phyloP scores from a whole-genome alignment of 2,113 vertebrate genomes.

The Nothocercus nigrocapillus region DNA sequence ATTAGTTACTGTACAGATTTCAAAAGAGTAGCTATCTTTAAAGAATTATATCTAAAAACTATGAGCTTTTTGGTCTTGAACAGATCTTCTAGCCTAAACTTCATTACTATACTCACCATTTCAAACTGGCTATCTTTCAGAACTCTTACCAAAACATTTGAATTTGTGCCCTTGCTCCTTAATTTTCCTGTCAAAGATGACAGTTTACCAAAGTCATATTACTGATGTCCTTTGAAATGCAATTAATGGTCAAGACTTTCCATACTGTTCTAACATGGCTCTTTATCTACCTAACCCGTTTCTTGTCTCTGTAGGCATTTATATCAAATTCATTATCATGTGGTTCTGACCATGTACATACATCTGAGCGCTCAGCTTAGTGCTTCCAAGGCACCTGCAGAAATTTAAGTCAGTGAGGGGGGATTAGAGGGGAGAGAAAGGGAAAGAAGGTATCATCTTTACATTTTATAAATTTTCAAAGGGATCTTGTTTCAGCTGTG shows the following conservation, averaged over 20 bases:
- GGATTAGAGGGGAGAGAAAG: not conserved
- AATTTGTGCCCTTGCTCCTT: not conserved
- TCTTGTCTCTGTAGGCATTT: not conserved
- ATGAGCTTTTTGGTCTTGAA: not conserved
- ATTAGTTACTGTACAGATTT: not conserved
- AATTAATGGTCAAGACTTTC: not conserved
- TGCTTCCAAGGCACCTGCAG: not conserved
- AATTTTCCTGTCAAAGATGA: not conserved
- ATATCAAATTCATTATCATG: not conserved
- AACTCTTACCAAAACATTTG: not conserved
- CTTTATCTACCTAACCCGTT: not conserved
- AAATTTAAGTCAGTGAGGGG: not conserved
- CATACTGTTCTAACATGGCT: not conserved
- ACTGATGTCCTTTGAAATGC: not conserved
- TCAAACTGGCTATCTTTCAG: not conserved
- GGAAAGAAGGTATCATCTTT: not conserved
- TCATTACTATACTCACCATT: not conserved
- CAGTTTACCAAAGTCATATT: not conserved
- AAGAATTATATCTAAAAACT: not conserved
- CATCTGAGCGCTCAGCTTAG: not conserved
- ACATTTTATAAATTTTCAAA: not conserved
- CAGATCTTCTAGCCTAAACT: not conserved
- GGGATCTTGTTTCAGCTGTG: not conserved
- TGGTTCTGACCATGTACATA: not conserved
- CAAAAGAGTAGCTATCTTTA: not conserved